phyloP scores from a whole-genome alignment of 2,888 invertebrate species.

The Drosophila trichaetosa region DNA sequence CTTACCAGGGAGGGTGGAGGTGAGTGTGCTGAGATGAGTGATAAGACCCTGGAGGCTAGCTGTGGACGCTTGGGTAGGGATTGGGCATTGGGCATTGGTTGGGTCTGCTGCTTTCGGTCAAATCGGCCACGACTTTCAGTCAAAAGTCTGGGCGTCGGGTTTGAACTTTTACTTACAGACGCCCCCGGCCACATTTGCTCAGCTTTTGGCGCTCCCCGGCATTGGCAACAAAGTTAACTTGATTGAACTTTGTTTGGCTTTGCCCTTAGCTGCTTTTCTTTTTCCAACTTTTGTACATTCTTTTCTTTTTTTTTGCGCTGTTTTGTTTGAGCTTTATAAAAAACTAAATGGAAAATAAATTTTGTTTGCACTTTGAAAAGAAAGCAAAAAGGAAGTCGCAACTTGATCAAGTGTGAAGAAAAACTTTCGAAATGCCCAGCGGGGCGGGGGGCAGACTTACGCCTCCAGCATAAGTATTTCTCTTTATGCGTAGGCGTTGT shows the following conservation, averaged over 20 bases:
- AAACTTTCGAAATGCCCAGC: conserved; percentile 49
- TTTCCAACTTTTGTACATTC: conserved; percentile 35
- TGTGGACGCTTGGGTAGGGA: conserved; percentile 5
- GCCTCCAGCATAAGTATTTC: conserved; percentile 14
- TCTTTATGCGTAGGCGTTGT: neutral
- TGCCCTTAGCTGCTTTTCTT: conserved; percentile 70
- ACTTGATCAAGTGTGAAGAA: conserved; percentile 72
- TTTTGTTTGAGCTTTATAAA: conserved; percentile 69
- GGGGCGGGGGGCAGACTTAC: neutral
- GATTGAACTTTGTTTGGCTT: conserved; percentile 79
- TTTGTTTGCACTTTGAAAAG: conserved; percentile 74
- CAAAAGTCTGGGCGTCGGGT: conserved; percentile 68
- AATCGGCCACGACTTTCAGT: conserved; percentile 40
- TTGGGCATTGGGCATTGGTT: conserved; percentile 8
- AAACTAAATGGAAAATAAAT: conserved; percentile 78
- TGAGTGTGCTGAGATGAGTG: conserved; percentile 43
- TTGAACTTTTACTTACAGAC: conserved; percentile 62
- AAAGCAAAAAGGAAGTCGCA: conserved; percentile 66
- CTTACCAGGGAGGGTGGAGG: conserved; percentile 8
- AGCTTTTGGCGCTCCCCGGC: conserved; percentile 58
- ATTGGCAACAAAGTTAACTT: conserved; percentile 77
- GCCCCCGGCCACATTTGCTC: conserved; percentile 37
- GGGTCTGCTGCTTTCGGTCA: conserved; percentile 13
- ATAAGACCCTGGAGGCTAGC: conserved; percentile 46
- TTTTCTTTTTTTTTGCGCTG: conserved; percentile 16